Evolutionary conservation across 2,888 invertebrate genomes (phyloP), one percentile per base, ranked within the genome.

Genomic region (Drosophila paranaensis): DNA sequence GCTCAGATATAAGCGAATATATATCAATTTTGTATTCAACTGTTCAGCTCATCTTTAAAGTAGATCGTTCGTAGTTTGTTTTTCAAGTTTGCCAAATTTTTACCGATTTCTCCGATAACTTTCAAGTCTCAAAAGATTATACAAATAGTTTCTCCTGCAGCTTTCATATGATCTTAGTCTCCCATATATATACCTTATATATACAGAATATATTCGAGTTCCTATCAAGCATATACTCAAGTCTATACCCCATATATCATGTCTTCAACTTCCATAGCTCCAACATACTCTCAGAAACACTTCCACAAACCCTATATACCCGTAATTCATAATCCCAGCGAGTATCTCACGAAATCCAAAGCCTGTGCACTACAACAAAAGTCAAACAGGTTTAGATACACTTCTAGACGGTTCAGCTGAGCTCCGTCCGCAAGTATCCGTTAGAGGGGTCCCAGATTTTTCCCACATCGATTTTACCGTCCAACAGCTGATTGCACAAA

Each of bases 351-450:
- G 50, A 57, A 62, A 63, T 53, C 51, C 57, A 63, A 68, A 64
- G 51, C 30, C 55, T 55, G 43, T 61, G 60, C 74, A 76, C 61
- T 67, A 78, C 71, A 84, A 88, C 74, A 79, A 88, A 81, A 89
- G 89, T 88, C 86, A 88, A 84, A 89, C 86, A 82, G 86, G 86
- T 87, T 87, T 88, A 82, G 71, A 82, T 84, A 81, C 74, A 81
- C 81, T 77, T 56, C 70, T 57, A 35, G 56, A 20, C 27, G 4
- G 4, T 4, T 27, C 27, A 30, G 54, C 9, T 37, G 20, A 40
- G 54, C 51, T 53, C 20, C 20, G 51, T 37, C 20, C 16, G 13
- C 27, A 35, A 35, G 35, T 25, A 48, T 58, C 58, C 58, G 46
- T 48, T 58, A 39, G 37, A 48, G 71, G 66, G 68, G 67, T 74